Percentiles rank a stretch among this genome's conserved stretches.
Evolutionary conservation across 2,113 vertebrate genomes (phyloP).

Genomic region (Desmodus rotundus): DNA sequence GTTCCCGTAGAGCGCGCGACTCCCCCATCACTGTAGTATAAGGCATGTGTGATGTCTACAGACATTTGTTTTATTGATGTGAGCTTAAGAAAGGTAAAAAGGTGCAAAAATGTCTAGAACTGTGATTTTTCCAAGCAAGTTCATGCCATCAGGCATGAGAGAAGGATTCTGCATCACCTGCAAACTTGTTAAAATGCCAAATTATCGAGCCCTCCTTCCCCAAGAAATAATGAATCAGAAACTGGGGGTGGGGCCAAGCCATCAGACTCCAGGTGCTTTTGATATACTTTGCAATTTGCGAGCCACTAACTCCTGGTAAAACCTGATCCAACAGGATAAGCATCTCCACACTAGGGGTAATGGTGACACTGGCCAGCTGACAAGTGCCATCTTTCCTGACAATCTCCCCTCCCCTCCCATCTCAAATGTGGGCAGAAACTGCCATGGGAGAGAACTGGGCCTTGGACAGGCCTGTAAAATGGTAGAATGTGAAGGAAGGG

Average conservation of each 20-base stretch:
- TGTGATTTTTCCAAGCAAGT: not conserved
- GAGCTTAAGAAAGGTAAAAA: not conserved
- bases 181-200: not conserved
- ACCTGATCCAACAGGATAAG: not conserved
- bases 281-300: not conserved
- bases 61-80: not conserved
- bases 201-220: not conserved
- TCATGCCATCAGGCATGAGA: not conserved
- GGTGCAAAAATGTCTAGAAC: not conserved
- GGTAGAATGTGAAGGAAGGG: not conserved
- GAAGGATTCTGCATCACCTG: rapidly evolving
- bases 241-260: rapidly evolving
- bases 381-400: not conserved
- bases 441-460: not conserved
- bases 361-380: not conserved
- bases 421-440: not conserved
- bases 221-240: not conserved
- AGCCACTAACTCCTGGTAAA: not conserved
- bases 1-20: not conserved
- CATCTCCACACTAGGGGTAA: not conserved
- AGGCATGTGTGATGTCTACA: not conserved
- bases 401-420: not conserved
- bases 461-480: not conserved
- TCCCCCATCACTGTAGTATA: not conserved
- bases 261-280: not conserved